Base-by-base conservation (phyloP, 1,140 invertebrate genomes). In the Tyrophagus putrescentiae region DNA sequence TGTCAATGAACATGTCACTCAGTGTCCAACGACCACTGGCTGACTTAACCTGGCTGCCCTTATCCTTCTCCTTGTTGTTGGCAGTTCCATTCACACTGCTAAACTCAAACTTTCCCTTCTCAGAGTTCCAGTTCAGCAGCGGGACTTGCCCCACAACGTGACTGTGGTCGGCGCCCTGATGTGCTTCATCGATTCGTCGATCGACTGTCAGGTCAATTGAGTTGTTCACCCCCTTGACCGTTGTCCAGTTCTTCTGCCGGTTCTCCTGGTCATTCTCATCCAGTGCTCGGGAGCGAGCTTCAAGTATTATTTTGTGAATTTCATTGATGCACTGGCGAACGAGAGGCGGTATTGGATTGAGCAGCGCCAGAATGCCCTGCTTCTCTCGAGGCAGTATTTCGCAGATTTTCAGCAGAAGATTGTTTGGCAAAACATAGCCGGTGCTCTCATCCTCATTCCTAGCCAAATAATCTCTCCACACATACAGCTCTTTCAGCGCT, bases 291-390 rank as follows among this genome's bases (percentile, higher is more conserved):
- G 87, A 82, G 64, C 84, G 76, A 0, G 87, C 85, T 66, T 79
- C 79, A 29, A 84, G 67, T 52, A 92, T 76, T 48, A 90, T 82
- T 59, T 80, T 76, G 71, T 92, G 87, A 18, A 95, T 68, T 39
- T 80, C 76, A 52, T 82, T 73, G 13, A 89, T 70, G 70, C 89
- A 80, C 63, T 84, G 80, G 54, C 82, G 74, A 0, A 94, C 84
- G 28, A 95, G 74, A 0, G 87, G 84, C 16, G 93, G 92, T 61
- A 94, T 83, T 0, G 92, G 91, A 70, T 86, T 88, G 71, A 93
- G 98, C 67, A 88, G 92, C 0, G 91, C 89, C 25, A 91, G 69
- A 58, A 98, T 84, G 4, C 92, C 92, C 70, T 94, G 87, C 75
- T 87, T 82, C 74, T 98, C 93, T 44, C 87, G 77, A 0, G 95